Evolutionary conservation across 2,888 invertebrate genomes (phyloP).

Genomic region (Drosophila cognata): DNA sequence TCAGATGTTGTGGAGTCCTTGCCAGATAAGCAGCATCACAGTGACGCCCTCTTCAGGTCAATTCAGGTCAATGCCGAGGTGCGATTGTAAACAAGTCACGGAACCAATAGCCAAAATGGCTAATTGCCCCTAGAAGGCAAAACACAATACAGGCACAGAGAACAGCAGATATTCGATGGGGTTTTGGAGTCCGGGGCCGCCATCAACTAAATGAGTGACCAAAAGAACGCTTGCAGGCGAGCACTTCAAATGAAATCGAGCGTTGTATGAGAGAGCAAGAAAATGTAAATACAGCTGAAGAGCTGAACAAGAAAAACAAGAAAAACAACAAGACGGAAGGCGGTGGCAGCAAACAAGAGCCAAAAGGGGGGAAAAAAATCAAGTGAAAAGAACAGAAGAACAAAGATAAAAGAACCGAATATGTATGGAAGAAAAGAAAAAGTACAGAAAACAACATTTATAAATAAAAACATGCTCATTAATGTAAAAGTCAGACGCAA

Average conservation of each 20-base stretch:
- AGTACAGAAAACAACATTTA: slow-evolving; percentile 62
- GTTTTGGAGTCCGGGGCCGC: background rate
- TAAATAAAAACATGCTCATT: slow-evolving; percentile 81
- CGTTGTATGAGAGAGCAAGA: slow-evolving; percentile 35
- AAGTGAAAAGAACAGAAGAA: slow-evolving; percentile 38
- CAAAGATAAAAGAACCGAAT: slow-evolving; percentile 21
- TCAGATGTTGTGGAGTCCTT: background rate
- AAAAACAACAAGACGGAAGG: slow-evolving; percentile 10
- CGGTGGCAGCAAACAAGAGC: slow-evolving; percentile 38
- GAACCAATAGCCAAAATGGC: background rate
- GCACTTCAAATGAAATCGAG: slow-evolving; percentile 79
- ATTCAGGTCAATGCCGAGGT: slow-evolving; percentile 75
- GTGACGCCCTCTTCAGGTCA: slow-evolving; percentile 82
- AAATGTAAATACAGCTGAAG: slow-evolving; percentile 52
- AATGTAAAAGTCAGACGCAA: slow-evolving; percentile 75
- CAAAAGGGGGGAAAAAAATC: slow-evolving; percentile 20
- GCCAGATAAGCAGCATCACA: background rate
- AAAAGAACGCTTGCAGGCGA: slow-evolving; percentile 54
- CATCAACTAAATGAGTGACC: slow-evolving; percentile 73
- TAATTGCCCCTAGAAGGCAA: background rate
- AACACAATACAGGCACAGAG: background rate
- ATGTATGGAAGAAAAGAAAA: slow-evolving; percentile 11
- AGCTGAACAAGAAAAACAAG: slow-evolving; percentile 11
- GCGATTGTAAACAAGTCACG: slow-evolving; percentile 77
- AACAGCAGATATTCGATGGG: slow-evolving; percentile 33